Evolutionary conservation across 2,797 vertebrate genomes (phyloP), one percentile per base, ranked within the genome.

Genomic region (Tauraco hartlaubi): DNA sequence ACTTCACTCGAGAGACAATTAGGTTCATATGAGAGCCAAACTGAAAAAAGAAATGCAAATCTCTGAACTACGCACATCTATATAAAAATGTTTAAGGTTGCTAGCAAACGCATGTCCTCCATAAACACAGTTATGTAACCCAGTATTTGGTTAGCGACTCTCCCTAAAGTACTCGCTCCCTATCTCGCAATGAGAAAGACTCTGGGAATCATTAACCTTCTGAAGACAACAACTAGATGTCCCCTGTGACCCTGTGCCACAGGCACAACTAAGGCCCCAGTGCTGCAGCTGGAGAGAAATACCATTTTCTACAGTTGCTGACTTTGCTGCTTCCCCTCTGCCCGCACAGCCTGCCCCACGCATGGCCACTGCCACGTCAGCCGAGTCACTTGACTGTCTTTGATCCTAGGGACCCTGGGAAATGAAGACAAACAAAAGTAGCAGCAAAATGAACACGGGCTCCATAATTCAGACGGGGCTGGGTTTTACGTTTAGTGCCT

Each of bases 151-250:
- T 46, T 67, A 87, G 91, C 29, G 81, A 48, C 41, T 48, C 61
- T 43, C 68, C 41, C 46, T 76, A 3, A 77, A 77, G 51, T 8
- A 52, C 62, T 75, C 1, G 2, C 54, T 88, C 62, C 58, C 73
- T 73, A 52, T 48, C 88, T 52, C 3, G 23, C 77, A 58, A 49
- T 5, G 39, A 88, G 86, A 72, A 68, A 22, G 80, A 66, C n/a
- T 82, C 54, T 3, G 2, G 77, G 80, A 93, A 96, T 92, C 83
- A 93, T 90, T 71, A 92, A 90, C 83, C 67, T 43, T 41, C 76
- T 25, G 59, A 73, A 76, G 90, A 62, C 66, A 92, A 37, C 68
- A 52, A 7, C 21, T 2, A 23, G 37, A 41, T 20, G 61, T 75
- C 79, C 64, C 75, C 58, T 25, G 37, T 61, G 72, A 64, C 61